phyloP scores from a whole-genome alignment of 2,797 vertebrate genomes.

The Acomys russatus region DNA sequence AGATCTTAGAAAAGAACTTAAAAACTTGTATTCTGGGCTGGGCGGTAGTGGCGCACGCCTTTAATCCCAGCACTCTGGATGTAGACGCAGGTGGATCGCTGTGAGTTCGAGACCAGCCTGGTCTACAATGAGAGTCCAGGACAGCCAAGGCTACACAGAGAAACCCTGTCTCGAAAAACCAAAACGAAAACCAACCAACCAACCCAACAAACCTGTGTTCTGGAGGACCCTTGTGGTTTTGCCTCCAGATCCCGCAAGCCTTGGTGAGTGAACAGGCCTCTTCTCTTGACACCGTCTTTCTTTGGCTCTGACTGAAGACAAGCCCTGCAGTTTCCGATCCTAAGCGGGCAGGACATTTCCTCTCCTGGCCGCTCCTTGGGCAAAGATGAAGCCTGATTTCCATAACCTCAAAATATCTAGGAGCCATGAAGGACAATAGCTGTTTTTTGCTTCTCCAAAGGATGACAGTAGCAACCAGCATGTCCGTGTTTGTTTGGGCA shows the following conservation, averaged over 20 bases:
- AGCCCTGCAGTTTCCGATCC: constrained; percentile 58
- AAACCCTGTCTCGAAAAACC: too few species aligned
- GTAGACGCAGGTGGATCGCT: too few species aligned
- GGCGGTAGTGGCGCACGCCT: too few species aligned
- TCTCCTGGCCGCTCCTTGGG: not conserved
- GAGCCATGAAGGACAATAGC: not conserved
- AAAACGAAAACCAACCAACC: too few species aligned
- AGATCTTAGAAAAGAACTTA: constrained; percentile 73
- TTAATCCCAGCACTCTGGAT: too few species aligned
- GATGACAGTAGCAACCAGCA: not conserved
- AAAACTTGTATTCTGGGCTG: constrained; percentile 11
- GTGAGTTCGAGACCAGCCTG: too few species aligned
- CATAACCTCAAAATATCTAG: not conserved
- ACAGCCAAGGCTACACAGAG: too few species aligned
- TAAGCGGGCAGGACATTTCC: not conserved
- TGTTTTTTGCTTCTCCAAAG: not conserved
- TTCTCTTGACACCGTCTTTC: constrained; percentile 70
- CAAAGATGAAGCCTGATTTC: constrained; percentile 34
- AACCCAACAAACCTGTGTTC: not conserved
- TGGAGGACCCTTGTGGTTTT: constrained; percentile 15
- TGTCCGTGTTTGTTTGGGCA: constrained; percentile 31
- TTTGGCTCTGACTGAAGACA: constrained; percentile 61
- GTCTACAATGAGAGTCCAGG: too few species aligned
- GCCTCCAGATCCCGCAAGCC: constrained; percentile 48
- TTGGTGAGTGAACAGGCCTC: constrained; percentile 71